Conservation (phyloP, 2,797 vertebrate species). For the Linurgus olivaceus region DNA sequence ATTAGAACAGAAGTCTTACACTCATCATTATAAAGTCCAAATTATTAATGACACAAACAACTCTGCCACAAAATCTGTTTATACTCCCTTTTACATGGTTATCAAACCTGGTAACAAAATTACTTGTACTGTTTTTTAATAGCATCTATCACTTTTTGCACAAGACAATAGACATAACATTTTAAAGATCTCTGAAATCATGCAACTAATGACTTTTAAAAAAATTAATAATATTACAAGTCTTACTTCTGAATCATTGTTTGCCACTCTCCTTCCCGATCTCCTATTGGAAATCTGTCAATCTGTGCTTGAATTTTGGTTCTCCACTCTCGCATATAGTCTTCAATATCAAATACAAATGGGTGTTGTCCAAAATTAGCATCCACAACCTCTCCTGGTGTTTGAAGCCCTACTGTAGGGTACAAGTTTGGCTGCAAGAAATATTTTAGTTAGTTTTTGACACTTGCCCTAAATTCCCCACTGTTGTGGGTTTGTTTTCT, state of each 20-base stretch:
- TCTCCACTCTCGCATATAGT: conserved; percentile 85
- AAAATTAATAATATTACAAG: not conserved
- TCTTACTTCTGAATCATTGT: conserved; percentile 85
- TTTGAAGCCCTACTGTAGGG: conserved; percentile 85
- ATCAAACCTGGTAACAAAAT: not conserved
- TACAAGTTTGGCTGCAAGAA: conserved; percentile 83
- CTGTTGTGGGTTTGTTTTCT: not conserved
- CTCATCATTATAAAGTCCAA: not conserved
- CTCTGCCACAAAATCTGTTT: not conserved
- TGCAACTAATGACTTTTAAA: not conserved
- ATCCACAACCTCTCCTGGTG: conserved; percentile 84
- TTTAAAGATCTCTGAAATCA: not conserved
- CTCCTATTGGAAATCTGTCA: conserved; percentile 81
- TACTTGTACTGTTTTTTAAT: not conserved
- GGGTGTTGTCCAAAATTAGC: conserved; percentile 85
- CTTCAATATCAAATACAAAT: conserved; percentile 85
- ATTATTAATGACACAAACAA: not conserved
- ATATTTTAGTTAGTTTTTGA: conserved; percentile 49
- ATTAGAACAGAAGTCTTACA: not conserved
- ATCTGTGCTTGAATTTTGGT: conserved; percentile 84
- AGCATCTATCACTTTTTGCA: not conserved
- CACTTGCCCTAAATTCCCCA: not conserved
- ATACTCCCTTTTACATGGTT: not conserved
- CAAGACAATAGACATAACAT: rapidly evolving
- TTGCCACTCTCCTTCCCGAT: conserved; percentile 84